Base-by-base conservation (phyloP, 2,797 vertebrate species). In the Harpagifer antarcticus region DNA sequence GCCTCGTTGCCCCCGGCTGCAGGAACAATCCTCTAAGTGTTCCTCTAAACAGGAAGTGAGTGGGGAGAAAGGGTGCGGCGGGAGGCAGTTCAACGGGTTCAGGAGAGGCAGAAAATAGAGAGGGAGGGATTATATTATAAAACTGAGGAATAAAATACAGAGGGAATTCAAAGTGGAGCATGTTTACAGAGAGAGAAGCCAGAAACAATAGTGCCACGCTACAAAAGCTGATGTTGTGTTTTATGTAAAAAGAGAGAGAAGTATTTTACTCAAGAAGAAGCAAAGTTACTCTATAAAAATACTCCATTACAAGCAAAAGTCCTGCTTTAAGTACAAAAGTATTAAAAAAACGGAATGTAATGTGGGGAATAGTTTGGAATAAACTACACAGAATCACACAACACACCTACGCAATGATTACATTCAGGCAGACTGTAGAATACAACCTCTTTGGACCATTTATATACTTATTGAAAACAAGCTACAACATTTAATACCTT, bases 1-100 rank as follows among this genome's bases (percentile, higher is more conserved):
- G 73, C 76, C 78, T 73, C n/a, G 10, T 81, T 69, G 80, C 84
- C 72, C 74, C 1, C 0, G 72, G 83, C 86, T 48, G 76, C 15
- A 78, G 78, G 80, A 90, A 91, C 88, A 91, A 88, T 91, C 86
- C 85, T 78, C 81, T 91, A 90, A 90, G 89, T 92, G 92, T 92
- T 89, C 76, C 78, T 85, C 84, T 74, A 87, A 91, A 93, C 91
- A 92, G 93, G 92, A 94, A 92, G 91, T 88, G 81, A 91, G 87
- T 48, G 72, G 44, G 77, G 78, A 86, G 87, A 89, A 83, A 74
- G 84, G 79, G 87, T 63, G 84, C 52, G 72, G 81, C 37, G 72
- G 49, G 70, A 70, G 68, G 69, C 68, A 67, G 89, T 92, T 92
- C 88, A 92, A n/a, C 31, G 88, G 60, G 89, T 92, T 91, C 88